Conservation (phyloP, 2,797 vertebrate species). For the Pelobates cultripes region DNA sequence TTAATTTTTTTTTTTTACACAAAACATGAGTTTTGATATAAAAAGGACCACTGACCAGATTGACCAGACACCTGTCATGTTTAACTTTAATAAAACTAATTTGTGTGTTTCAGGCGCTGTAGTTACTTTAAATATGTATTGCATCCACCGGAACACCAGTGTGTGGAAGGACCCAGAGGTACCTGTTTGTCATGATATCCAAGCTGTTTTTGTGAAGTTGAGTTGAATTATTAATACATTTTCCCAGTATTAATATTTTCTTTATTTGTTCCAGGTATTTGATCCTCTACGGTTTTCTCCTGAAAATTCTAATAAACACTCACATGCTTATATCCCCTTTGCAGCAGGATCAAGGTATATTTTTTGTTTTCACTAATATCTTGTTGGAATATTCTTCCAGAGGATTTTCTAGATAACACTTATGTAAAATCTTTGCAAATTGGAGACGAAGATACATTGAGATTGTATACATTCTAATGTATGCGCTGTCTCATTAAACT, state of each 20-base stretch:
- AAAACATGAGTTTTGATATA: too few relatives aligned
- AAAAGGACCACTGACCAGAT: too few relatives aligned
- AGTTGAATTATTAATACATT: neutral
- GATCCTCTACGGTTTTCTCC: conserved; percentile 78
- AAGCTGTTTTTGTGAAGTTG: neutral
- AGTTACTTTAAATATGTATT: conserved; percentile 29
- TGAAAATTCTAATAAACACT: conserved; percentile 70
- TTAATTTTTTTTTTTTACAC: too few relatives aligned
- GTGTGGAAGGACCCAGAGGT: conserved; percentile 27
- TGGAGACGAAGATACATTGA: too few relatives aligned
- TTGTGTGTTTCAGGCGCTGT: neutral
- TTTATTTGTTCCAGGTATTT: conserved; percentile 66
- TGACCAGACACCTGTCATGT: too few relatives aligned
- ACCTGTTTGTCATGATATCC: neutral
- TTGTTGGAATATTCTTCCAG: too few relatives aligned
- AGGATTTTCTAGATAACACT: too few relatives aligned
- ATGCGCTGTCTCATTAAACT: too few relatives aligned
- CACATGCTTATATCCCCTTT: conserved; percentile 78
- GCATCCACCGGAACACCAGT: conserved; percentile 14
- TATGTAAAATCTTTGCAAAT: too few relatives aligned
- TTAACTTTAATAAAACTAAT: too few relatives aligned
- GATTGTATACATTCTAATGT: too few relatives aligned
- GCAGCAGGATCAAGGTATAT: conserved; percentile 77
- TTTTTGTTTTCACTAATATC: too few relatives aligned
- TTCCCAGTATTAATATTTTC: neutral